Evolutionary conservation across 2,888 invertebrate genomes (phyloP).

Genomic region (Agonopterix heracliana): DNA sequence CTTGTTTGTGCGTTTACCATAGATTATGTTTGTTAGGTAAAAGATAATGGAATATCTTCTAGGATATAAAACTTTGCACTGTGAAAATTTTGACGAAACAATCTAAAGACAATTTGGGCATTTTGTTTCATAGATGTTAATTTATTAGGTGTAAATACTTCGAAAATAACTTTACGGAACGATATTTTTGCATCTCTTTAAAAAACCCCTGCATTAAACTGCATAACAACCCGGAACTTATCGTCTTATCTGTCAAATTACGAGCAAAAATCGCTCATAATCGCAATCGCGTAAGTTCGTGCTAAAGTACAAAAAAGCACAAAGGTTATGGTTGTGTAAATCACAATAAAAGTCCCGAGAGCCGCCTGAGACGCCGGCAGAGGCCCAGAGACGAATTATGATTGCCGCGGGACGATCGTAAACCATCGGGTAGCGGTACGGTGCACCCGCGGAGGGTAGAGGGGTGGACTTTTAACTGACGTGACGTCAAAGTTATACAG

Average conservation of each 20-base stretch:
- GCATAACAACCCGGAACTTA: neutral
- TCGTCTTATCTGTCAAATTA: neutral
- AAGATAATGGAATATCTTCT: too few relatives aligned
- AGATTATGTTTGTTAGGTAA: neutral
- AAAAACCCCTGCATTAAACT: too few relatives aligned
- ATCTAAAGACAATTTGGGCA: too few relatives aligned
- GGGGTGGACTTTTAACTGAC: neutral
- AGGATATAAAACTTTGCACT: too few relatives aligned
- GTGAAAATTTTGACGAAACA: too few relatives aligned
- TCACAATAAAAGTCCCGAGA: conserved; percentile 69
- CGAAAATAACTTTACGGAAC: too few relatives aligned
- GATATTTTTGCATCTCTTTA: too few relatives aligned
- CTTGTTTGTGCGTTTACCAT: neutral
- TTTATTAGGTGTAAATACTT: too few relatives aligned
- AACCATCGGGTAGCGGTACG: conserved; percentile 29
- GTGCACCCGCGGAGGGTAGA: neutral
- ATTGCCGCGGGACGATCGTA: conserved; percentile 47
- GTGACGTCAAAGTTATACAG: too few relatives aligned
- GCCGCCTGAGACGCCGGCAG: conserved; percentile 53
- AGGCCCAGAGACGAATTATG: conserved; percentile 54
- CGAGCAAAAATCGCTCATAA: neutral
- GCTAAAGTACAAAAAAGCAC: neutral
- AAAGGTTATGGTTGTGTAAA: conserved; percentile 45
- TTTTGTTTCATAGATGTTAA: too few relatives aligned
- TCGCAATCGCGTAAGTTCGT: neutral